phyloP scores from a whole-genome alignment of 2,113 vertebrate genomes.

The Chionodraco myersi region DNA sequence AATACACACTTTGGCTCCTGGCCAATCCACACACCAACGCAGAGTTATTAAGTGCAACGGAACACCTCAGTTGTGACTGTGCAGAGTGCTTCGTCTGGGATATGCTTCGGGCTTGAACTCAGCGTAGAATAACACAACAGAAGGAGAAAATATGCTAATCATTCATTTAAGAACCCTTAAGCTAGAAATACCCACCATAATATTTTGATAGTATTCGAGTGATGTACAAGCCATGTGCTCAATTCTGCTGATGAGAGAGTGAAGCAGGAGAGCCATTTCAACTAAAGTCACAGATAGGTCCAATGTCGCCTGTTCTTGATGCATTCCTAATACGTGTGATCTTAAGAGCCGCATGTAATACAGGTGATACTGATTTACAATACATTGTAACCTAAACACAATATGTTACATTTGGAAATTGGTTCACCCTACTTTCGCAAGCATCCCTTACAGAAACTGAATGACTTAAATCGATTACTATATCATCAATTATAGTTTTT shows the following conservation, averaged over 20 bases:
- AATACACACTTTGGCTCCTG: slow-evolving; percentile 57
- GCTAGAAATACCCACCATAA: slow-evolving; percentile 33
- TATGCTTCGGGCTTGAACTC: slow-evolving; percentile 29
- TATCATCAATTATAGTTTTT: neutral
- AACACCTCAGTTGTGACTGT: slow-evolving; percentile 69
- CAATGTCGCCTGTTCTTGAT: neutral
- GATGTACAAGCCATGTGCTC: slow-evolving; percentile 26
- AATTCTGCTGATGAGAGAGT: slow-evolving; percentile 2
- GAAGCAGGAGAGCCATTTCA: neutral
- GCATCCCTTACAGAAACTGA: neutral
- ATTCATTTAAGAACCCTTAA: slow-evolving; percentile 6
- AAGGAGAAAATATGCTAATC: slow-evolving; percentile 24
- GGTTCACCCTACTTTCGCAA: neutral
- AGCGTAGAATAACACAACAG: slow-evolving; percentile 41
- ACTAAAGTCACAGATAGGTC: neutral
- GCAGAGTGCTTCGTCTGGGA: slow-evolving; percentile 29
- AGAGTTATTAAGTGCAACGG: slow-evolving; percentile 72
- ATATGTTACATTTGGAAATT: neutral
- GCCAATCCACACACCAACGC: slow-evolving; percentile 62
- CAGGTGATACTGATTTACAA: neutral
- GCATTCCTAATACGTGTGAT: neutral
- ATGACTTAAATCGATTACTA: neutral
- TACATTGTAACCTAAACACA: neutral
- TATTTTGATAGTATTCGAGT: slow-evolving; percentile 34
- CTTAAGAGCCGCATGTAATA: neutral